phyloP scores from a whole-genome alignment of 2,113 vertebrate genomes.

The Plotosus lineatus region DNA sequence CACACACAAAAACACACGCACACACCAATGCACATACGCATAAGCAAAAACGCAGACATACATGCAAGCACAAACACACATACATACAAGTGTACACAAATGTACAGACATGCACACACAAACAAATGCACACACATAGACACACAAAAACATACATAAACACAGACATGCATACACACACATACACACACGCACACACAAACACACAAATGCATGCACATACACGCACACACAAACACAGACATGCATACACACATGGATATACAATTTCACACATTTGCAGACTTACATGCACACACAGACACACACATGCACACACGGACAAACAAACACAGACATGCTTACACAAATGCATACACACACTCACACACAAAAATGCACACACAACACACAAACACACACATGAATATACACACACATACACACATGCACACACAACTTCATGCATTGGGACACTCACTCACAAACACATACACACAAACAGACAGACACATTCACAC shows the following conservation, averaged over 20 bases:
- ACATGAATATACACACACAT: background rate
- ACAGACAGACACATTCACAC: constrained; percentile 17
- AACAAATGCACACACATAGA: background rate
- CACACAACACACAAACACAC: constrained; percentile 24
- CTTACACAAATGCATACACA: background rate
- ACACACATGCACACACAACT: background rate
- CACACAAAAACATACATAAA: constrained; percentile 18
- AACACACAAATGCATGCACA: constrained; percentile 5
- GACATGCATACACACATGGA: background rate
- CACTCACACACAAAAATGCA: background rate
- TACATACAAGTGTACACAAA: background rate
- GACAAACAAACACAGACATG: background rate
- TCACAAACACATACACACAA: background rate
- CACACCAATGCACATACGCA: no score
- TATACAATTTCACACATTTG: no score
- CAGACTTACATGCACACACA: background rate
- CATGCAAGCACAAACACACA: background rate
- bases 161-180: background rate
- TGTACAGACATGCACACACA: no score
- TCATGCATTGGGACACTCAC: no score
- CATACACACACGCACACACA: background rate
- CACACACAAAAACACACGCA: background rate
- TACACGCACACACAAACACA: constrained; percentile 11
- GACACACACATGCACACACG: constrained; percentile 19
- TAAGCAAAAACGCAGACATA: constrained; percentile 22